Conservation (phyloP, 2,888 invertebrate species). For the Dascillus cervinus region DNA sequence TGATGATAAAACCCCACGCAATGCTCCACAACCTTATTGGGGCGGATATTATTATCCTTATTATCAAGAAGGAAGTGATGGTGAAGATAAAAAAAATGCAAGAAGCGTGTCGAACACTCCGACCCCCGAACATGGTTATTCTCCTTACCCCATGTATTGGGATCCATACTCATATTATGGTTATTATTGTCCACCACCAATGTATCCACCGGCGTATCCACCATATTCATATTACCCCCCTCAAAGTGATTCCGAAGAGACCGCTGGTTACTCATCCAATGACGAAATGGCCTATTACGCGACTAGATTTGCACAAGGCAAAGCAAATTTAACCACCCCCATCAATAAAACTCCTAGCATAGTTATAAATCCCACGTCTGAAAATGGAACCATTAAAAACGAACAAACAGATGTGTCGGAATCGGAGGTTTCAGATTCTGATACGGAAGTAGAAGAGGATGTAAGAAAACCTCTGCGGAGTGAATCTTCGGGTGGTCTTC, state of each 20-base stretch:
- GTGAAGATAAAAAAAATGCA: neutral
- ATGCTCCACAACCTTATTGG: constrained; percentile 30
- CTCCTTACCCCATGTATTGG: constrained; percentile 32
- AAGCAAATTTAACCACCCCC: constrained; percentile 2
- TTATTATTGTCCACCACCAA: constrained; percentile 25
- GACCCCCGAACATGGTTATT: constrained; percentile 5
- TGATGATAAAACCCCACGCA: constrained; percentile 6
- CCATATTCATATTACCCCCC: constrained; percentile 27
- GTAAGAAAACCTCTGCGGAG: constrained; percentile 6
- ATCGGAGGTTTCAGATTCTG: constrained; percentile 13
- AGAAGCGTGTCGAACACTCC: neutral
- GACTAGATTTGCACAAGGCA: constrained; percentile 8
- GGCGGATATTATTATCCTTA: constrained; percentile 27
- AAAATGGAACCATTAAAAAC: constrained; percentile 3
- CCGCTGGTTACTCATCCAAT: constrained; percentile 40
- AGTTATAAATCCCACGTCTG: neutral
- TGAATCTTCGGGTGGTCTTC: constrained; percentile 1
- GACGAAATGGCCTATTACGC: constrained; percentile 40
- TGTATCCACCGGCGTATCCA: constrained; percentile 29
- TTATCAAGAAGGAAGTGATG: constrained; percentile 6
- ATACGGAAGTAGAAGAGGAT: constrained; percentile 17
- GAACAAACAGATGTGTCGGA: constrained; percentile 25
- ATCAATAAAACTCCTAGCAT: constrained; percentile 1
- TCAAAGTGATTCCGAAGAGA: constrained; percentile 30
- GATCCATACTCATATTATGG: constrained; percentile 28